Evolutionary conservation across 2,888 invertebrate genomes (phyloP), one percentile per base, ranked within the genome.

Genomic region (Mimas tiliae): DNA sequence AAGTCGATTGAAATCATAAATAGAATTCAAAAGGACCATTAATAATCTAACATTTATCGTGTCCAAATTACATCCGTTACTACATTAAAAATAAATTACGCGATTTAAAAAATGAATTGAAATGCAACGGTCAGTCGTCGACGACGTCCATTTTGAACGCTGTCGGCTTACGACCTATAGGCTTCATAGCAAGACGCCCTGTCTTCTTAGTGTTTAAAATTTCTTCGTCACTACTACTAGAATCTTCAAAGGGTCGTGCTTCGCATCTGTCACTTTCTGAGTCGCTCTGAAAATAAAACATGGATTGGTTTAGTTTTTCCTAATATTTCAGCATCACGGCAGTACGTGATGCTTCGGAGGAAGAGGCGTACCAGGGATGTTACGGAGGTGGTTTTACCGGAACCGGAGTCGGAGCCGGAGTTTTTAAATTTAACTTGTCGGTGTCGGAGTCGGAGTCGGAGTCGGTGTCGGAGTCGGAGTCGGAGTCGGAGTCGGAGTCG

Each of bases 211-310:
- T 88, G 77, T 88, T 87, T 68, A 88, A 75, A 72, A 91, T 88
- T 53, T 93, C 91, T 55, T 93, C 93, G 72, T 92, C 93, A 82
- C 90, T 87, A 74, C 90, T 90, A 80, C 91, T 92, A 12, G 90
- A 90, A 69, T 84, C 88, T 66, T 91, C 86, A 76, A 87, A 87
- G 71, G 79, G 88, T 68, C 83, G 87, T 73, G 85, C 79, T 38
- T 63, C 51, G 64, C 85, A 85, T 68, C 87, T 80, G 71, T 87
- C 88, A 65, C 85, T 88, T 65, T 91, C 91, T 6, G 90, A 89
- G 65, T 92, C 91, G 12, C 62, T 47, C 62, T 66, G 55, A 16
- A 65, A 66, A 52, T 45, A 38, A 27, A 58, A 27, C 4, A 27
- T 27, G 27, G 4, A 27, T 27, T 27, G 27, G 27, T 27, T n/a